These are phyloP conservation scores for Lateolabrax maculatus DNA, from an alignment of 2,797 vertebrate species.

Conservation along the genomic window DNA sequence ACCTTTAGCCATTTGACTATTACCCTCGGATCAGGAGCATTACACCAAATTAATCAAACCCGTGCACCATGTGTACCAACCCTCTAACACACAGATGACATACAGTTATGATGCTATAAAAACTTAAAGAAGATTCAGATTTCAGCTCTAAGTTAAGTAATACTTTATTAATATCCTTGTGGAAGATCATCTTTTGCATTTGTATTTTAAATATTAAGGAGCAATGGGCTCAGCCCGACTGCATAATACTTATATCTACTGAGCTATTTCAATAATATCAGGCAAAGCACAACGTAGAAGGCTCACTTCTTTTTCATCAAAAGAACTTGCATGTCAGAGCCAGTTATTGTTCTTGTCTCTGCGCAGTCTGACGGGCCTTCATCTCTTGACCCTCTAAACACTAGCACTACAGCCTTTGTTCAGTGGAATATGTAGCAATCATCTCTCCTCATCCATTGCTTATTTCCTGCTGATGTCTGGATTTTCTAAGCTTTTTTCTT, in stretches of 20 bases:
- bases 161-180: not conserved
- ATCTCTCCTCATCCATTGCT: slow-evolving; percentile 18
- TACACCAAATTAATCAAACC: not conserved
- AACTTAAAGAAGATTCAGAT: not conserved
- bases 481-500: slow-evolving; percentile 34
- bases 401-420: slow-evolving; percentile 7
- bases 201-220: slow-evolving; percentile 8
- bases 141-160: not conserved
- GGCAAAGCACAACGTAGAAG: not conserved
- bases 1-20: not conserved
- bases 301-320: not conserved
- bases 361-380: not conserved
- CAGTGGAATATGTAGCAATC: slow-evolving; percentile 12
- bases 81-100: not conserved
- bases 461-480: slow-evolving; percentile 38
- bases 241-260: not conserved
- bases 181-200: not conserved
- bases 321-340: not conserved
- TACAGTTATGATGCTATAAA: not conserved
- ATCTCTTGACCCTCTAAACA: not conserved
- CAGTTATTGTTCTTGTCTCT: slow-evolving; percentile 1
- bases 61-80: not conserved
- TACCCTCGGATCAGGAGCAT: not conserved
- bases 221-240: not conserved
- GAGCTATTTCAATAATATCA: not conserved